Evolutionary conservation across 1,140 invertebrate genomes (phyloP), one percentile per base, ranked within the genome.

Genomic region (Arion vulgaris): DNA sequence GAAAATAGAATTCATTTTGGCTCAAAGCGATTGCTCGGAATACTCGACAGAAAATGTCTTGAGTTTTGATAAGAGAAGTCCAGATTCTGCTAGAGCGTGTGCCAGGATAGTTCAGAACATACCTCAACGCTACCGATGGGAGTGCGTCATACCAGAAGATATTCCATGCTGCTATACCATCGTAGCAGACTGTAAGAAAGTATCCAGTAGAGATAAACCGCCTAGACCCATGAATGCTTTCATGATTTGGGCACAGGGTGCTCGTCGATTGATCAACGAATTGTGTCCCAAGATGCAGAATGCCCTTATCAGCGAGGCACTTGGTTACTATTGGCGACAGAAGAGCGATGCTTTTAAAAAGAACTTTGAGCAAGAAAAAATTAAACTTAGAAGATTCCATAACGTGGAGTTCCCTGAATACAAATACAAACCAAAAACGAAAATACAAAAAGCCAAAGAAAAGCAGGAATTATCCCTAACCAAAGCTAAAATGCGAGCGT

Each of bases 401-500:
- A 62, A 57, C 36, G 80, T 74, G 49, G 80, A 81, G 36, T 81
- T 81, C 45, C 80, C 80, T 0, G 71, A n/a, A 45, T 81, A 81
- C 71, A 81, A 81, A 57, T 81, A 81, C 51, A 81, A 81, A 74
- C 80, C 80, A 23, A 72, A 57, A 72, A 74, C 80, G 7, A 81
- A 81, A 81, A 71, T 81, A 11, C 80, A 81, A 32, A 81, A 81
- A n/a, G 80, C 80, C n/a, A 81, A 62, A 57, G 80, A 81, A 32
- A 81, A 81, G 34, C 41, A 81, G 32, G 80, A 72, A 28, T 49
- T 73, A 19, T 57, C 80, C 13, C 32, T 74, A 1, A 68, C 41
- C 2, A 73, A 74, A 57, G 80, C 80, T 32, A 81, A 81, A 57
- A 34, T 71, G 66, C 62, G 78, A 80, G 78, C 78, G 32, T 32